These are phyloP conservation scores for Patella ulyssiponensis DNA, from an alignment of 2,888 invertebrate species.

Conservation along the genomic window DNA sequence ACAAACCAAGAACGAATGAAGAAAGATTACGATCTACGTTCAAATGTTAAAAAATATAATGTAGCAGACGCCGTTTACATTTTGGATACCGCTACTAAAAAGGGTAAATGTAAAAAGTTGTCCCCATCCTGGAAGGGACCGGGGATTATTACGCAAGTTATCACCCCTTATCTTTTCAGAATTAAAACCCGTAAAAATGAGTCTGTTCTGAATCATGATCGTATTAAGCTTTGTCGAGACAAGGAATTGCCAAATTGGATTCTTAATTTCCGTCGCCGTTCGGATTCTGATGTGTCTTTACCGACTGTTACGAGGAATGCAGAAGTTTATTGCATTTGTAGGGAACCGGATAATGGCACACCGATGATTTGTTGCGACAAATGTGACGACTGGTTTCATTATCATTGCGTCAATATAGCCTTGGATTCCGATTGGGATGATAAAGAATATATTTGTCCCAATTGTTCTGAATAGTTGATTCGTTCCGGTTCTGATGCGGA, in stretches of 20 bases:
- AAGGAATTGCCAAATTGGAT: conserved; percentile 24
- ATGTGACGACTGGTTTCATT: too few relatives aligned
- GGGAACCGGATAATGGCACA: too few relatives aligned
- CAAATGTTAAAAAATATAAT: neutral
- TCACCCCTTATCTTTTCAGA: conserved; percentile 25
- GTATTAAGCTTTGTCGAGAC: conserved; percentile 26
- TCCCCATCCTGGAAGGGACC: conserved; percentile 34
- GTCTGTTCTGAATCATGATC: conserved; percentile 29
- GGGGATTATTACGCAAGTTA: conserved; percentile 23
- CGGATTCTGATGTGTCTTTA: too few relatives aligned
- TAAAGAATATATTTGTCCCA: too few relatives aligned
- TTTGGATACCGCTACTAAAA: conserved; percentile 12
- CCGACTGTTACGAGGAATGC: too few relatives aligned
- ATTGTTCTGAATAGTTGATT: too few relatives aligned
- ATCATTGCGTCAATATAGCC: too few relatives aligned
- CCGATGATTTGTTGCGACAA: too few relatives aligned
- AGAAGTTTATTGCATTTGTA: too few relatives aligned
- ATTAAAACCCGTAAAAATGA: conserved; percentile 14
- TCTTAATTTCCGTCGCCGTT: neutral
- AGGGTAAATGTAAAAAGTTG: conserved; percentile 26
- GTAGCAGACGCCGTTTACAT: neutral
- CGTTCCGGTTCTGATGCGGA: too few relatives aligned
- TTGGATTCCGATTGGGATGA: too few relatives aligned
- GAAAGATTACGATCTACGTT: conserved; percentile 1
- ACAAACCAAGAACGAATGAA: conserved; percentile 3